Conservation (phyloP, 2,113 vertebrate species). For the Gopherus evgoodei region DNA sequence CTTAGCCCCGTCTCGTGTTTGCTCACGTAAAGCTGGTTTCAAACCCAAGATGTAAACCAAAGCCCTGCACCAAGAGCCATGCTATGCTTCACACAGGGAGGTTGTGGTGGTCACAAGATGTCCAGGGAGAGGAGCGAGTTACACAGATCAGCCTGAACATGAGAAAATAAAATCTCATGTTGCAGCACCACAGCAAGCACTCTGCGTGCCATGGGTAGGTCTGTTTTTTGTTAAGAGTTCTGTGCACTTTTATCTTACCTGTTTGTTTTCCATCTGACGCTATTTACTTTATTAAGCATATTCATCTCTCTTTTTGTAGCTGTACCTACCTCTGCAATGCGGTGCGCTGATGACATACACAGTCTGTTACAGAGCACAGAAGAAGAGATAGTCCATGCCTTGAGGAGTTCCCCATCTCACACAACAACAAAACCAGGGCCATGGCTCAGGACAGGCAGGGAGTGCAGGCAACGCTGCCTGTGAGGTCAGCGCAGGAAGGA, state of each 20-base stretch:
- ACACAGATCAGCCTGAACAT: accelerated
- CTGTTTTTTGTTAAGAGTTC: not conserved
- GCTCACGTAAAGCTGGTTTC: not conserved
- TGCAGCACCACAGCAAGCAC: not conserved
- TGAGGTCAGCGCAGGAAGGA: accelerated
- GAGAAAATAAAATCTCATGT: not conserved
- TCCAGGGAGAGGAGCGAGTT: accelerated
- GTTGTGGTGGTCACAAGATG: accelerated
- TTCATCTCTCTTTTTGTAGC: not conserved
- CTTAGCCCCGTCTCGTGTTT: not conserved
- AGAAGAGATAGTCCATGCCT: not conserved
- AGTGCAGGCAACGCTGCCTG: not conserved
- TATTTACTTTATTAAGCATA: not conserved
- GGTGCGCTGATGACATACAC: not conserved
- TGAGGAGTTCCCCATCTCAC: not conserved
- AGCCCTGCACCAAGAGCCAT: not conserved
- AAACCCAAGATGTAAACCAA: not conserved
- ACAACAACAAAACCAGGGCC: accelerated
- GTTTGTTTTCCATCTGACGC: not conserved
- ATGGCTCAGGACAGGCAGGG: not conserved
- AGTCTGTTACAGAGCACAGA: not conserved
- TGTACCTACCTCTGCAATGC: not conserved
- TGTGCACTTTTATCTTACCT: not conserved
- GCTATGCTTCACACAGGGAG: accelerated
- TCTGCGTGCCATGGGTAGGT: not conserved